A percentile compares a stretch with the other conserved stretches of the same genome.
phyloP scores from a whole-genome alignment of 1,140 invertebrate species.

The Hyles euphorbiae region DNA sequence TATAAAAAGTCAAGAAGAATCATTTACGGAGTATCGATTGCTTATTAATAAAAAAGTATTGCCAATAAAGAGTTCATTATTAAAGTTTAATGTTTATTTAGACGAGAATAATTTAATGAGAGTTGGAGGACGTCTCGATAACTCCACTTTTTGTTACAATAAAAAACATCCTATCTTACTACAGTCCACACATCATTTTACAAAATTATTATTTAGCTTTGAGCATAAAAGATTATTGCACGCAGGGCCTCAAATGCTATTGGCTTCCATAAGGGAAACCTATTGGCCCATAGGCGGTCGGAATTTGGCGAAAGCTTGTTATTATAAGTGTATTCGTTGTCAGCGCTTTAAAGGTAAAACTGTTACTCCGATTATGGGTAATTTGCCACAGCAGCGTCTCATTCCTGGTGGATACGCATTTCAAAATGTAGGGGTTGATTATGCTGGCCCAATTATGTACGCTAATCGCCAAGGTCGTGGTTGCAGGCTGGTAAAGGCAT shows the following conservation, averaged over 20 bases:
- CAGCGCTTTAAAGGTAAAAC: too few relatives aligned
- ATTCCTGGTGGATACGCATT: background rate
- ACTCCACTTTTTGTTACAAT: conserved; percentile 1
- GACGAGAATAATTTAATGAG: conserved; percentile 3
- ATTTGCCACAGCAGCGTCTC: background rate
- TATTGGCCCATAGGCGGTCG: conserved; percentile 6
- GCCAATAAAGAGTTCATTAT: background rate
- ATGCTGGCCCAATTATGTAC: background rate
- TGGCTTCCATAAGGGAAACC: background rate
- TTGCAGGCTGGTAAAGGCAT: background rate
- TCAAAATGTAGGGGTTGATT: conserved; percentile 2
- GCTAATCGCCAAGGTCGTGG: background rate
- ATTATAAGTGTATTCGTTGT: background rate
- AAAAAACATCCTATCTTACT: conserved; percentile 7
- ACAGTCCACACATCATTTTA: conserved; percentile 4
- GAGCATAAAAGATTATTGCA: conserved; percentile 3
- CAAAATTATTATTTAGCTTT: too few relatives aligned
- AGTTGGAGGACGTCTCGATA: background rate
- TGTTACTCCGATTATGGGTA: too few relatives aligned
- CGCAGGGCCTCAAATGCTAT: background rate
- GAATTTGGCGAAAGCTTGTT: conserved; percentile 2
- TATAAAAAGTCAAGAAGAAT: too few relatives aligned
- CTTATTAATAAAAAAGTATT: background rate
- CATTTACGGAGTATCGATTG: too few relatives aligned
- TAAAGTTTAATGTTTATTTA: conserved; percentile 6